Percentiles rank a stretch among this genome's conserved stretches.
These are phyloP conservation scores for Dasysyrphus albostriatus DNA, from an alignment of 2,888 invertebrate genomes.

Conservation along the genomic window DNA sequence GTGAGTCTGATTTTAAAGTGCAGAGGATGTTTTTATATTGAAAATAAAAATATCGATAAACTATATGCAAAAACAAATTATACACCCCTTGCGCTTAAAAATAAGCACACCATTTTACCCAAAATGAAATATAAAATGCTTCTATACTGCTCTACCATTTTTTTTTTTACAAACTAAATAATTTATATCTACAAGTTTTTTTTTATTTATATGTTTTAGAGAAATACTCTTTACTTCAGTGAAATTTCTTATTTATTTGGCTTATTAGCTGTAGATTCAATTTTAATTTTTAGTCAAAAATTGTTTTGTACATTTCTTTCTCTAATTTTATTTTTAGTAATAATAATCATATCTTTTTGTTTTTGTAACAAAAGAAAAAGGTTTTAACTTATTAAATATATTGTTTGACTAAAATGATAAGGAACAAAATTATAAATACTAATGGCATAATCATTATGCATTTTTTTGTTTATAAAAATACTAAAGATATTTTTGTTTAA, in stretches of 20 bases:
- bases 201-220: slow-evolving; percentile 29
- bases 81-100: slow-evolving; percentile 44
- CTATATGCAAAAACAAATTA: not conserved
- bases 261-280: slow-evolving; percentile 81
- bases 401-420: slow-evolving; percentile 50
- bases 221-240: slow-evolving; percentile 66
- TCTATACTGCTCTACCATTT: slow-evolving; percentile 51
- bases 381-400: slow-evolving; percentile 33
- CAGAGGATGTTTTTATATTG: slow-evolving; percentile 37
- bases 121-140: slow-evolving; percentile 47
- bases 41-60: not conserved
- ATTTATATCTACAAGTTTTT: slow-evolving; percentile 69
- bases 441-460: slow-evolving; percentile 67
- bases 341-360: slow-evolving; percentile 37
- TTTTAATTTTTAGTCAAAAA: slow-evolving; percentile 60
- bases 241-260: slow-evolving; percentile 78
- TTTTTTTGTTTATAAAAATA: slow-evolving; percentile 66
- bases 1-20: slow-evolving; percentile 41
- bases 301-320: slow-evolving; percentile 78
- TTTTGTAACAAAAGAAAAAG: slow-evolving; percentile 29
- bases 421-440: slow-evolving; percentile 40
- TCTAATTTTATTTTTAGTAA: slow-evolving; percentile 64
- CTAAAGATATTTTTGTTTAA: slow-evolving; percentile 70
- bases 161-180: slow-evolving; percentile 63
- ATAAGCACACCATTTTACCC: slow-evolving; percentile 42